phyloP scores from a whole-genome alignment of 2,888 invertebrate species.

The Acanthosoma haemorrhoidale region DNA sequence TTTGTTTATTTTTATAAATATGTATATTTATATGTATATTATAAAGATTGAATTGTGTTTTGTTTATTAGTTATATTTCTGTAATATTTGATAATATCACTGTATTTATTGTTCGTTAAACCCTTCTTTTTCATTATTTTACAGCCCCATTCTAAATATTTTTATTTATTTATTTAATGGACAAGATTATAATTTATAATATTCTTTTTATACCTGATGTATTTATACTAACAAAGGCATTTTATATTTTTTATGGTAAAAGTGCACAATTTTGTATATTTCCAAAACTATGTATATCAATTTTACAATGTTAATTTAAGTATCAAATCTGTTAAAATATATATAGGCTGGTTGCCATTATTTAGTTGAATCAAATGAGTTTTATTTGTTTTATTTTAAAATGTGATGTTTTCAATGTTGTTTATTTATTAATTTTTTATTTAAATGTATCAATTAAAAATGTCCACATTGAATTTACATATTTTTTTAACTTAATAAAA shows the following conservation, averaged over 20 bases:
- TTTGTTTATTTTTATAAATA: background rate
- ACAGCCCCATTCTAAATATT: background rate
- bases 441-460: slow-evolving; percentile 20
- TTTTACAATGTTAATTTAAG: background rate
- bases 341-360: background rate
- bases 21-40: background rate
- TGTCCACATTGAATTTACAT: slow-evolving; percentile 18
- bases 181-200: background rate
- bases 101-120: too few relatives aligned
- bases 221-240: background rate
- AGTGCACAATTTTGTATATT: slow-evolving; percentile 27
- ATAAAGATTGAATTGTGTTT: too few relatives aligned
- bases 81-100: too few relatives aligned
- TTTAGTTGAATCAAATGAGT: background rate
- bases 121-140: too few relatives aligned
- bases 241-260: background rate
- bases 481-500: slow-evolving; percentile 22
- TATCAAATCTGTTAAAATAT: background rate
- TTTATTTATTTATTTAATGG: background rate
- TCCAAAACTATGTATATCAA: background rate
- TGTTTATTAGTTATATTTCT: too few relatives aligned
- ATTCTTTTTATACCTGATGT: slow-evolving; percentile 10
- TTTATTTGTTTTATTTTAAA: background rate
- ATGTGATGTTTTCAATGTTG: background rate
- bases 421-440: slow-evolving; percentile 7